Evolutionary conservation across 2,888 invertebrate species (phyloP).

Genomic region (Andrena minutula): DNA sequence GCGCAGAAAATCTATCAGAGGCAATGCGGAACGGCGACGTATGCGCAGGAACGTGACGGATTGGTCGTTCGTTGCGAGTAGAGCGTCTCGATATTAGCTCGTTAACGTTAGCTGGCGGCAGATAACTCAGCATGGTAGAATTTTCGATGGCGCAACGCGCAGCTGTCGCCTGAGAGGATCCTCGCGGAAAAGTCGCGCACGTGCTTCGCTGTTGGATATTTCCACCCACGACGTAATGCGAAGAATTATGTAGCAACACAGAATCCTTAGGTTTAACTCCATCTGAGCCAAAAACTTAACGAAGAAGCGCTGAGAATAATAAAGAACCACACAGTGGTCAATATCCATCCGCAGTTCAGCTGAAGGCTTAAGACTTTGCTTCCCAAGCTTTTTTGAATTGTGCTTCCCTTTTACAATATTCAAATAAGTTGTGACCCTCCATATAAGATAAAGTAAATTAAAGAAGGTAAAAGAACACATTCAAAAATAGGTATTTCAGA

Average conservation of each 20-base stretch:
- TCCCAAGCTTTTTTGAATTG: too few relatives aligned
- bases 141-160: constrained; percentile 60
- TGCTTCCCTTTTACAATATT: too few relatives aligned
- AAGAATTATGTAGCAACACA: not conserved
- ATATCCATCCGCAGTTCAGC: too few relatives aligned
- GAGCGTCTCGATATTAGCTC: constrained; percentile 47
- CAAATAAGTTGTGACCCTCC: too few relatives aligned
- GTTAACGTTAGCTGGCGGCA: constrained; percentile 46
- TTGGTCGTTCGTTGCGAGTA: constrained; percentile 8
- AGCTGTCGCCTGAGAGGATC: constrained; percentile 29
- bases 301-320: not conserved
- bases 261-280: not conserved
- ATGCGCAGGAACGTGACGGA: constrained; percentile 20
- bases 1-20: constrained; percentile 41
- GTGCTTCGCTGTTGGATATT: not conserved
- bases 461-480: too few relatives aligned
- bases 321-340: not conserved
- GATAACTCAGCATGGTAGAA: constrained; percentile 51
- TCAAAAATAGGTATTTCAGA: too few relatives aligned
- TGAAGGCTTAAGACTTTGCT: too few relatives aligned
- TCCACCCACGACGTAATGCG: not conserved
- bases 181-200: not conserved
- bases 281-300: not conserved
- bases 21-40: constrained; percentile 30
- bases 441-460: too few relatives aligned